Evolutionary conservation across 2,888 invertebrate species (phyloP), one percentile per base, ranked within the genome.

Genomic region (Andrena praecox): DNA sequence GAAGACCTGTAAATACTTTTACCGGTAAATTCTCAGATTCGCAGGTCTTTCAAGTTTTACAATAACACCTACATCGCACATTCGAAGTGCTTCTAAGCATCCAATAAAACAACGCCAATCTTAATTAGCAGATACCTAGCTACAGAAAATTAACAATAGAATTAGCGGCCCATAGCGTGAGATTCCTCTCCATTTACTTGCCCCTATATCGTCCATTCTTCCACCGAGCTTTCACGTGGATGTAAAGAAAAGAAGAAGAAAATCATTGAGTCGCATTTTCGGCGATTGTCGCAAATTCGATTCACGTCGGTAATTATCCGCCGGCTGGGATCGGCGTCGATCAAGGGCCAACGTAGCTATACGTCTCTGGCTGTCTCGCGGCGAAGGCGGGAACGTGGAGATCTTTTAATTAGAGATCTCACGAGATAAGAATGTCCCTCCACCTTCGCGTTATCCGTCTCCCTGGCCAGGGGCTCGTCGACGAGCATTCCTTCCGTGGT

Each of bases 331-430:
- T 83, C 76, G 70, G 48, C 70, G 82, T 70, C 76, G 69, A 84
- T 83, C 77, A 74, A 83, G 52, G 20, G n/a, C 54, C 12, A 35
- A 50, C 50, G 77, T 77, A 71, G 69, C 56, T 24, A 62, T 70
- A 52, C 64, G 73, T 67, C 70, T 72, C 79, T 60, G 33, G 68
- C 69, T 77, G 77, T 81, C 81, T 59, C 27, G 60, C 60, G 33
- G 27, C 59, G 75, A 64, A 79, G 82, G 79, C 82, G 79, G 82
- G 74, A 86, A 89, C 85, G 87, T 85, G 52, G 88, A 90, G 89
- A 89, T 87, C 89, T 87, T 90, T 90, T 91, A 91, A 91, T 91
- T 91, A 89, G 87, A 88, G 89, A 91, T 91, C 87, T 72, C 80
- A 71, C 70, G 72, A 80, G 89, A 90, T 89, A 90, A 82, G 81